Percentiles rank a stretch among this genome's conserved stretches.
Conservation (phyloP, 2,888 invertebrate genomes). For the Pilophorus perplexus region DNA sequence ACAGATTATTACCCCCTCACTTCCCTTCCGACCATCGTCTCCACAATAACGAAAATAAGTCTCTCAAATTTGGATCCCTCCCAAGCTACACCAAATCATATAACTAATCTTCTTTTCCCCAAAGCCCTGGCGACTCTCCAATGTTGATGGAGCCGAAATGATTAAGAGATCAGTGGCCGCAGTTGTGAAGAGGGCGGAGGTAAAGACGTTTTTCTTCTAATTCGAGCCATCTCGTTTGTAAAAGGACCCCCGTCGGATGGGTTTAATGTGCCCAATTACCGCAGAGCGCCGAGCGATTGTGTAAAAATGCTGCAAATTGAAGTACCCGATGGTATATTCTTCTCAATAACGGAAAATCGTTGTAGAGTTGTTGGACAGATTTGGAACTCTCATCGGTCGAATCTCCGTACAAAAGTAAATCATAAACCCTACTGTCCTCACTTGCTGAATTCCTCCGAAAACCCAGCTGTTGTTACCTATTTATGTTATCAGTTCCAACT, state of each 20-base stretch:
- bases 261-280: neutral
- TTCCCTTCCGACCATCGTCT: neutral
- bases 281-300: too few relatives aligned
- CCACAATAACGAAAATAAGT: constrained; percentile 9
- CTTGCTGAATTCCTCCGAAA: too few relatives aligned
- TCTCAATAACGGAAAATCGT: too few relatives aligned
- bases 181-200: neutral
- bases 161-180: constrained; percentile 33
- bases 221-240: neutral
- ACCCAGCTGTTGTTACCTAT: too few relatives aligned
- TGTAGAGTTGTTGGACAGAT: too few relatives aligned
- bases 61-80: constrained; percentile 23
- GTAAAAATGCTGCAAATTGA: too few relatives aligned
- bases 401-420: too few relatives aligned
- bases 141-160: constrained; percentile 38
- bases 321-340: too few relatives aligned
- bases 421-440: too few relatives aligned
- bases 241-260: neutral
- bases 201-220: neutral
- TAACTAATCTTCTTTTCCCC: constrained; percentile 37
- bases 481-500: too few relatives aligned
- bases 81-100: constrained; percentile 36
- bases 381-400: too few relatives aligned
- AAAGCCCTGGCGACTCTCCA: constrained; percentile 25
- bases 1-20: neutral